Percentiles rank a stretch among this genome's conserved stretches.
These are phyloP conservation scores for Leptopilina myrica DNA, from an alignment of 2,888 invertebrate species.

Conservation along the genomic window DNA sequence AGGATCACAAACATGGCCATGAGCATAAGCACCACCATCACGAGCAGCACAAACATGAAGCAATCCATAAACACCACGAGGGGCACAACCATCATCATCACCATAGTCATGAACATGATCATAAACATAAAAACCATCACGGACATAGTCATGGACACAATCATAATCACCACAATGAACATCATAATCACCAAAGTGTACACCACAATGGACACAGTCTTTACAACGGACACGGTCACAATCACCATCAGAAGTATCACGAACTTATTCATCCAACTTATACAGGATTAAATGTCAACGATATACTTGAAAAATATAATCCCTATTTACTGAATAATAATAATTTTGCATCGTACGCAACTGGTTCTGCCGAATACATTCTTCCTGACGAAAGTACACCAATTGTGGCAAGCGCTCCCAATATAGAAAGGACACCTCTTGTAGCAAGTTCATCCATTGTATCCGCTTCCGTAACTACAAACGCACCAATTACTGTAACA, in stretches of 20 bases:
- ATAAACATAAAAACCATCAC: conserved; percentile 56
- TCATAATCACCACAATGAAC: conserved; percentile 43
- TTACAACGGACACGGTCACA: conserved; percentile 60
- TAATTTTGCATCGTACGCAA: background rate
- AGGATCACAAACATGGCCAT: conserved; percentile 63
- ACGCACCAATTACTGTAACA: conserved; percentile 1
- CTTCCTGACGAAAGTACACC: conserved; percentile 61
- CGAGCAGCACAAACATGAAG: conserved; percentile 62
- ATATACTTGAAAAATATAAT: background rate
- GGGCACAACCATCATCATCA: conserved; percentile 61
- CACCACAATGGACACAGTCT: conserved; percentile 46
- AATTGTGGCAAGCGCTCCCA: conserved; percentile 37
- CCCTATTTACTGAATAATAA: conserved; percentile 33
- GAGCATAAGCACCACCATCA: conserved; percentile 63
- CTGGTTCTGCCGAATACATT: conserved; percentile 53
- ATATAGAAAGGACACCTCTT: background rate
- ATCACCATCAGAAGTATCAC: conserved; percentile 56
- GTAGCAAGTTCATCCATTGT: background rate
- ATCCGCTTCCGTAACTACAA: background rate
- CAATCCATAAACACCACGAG: conserved; percentile 66
- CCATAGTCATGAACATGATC: conserved; percentile 56
- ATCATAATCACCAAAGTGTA: conserved; percentile 59
- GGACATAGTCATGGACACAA: conserved; percentile 57
- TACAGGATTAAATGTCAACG: background rate
- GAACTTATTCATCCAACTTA: conserved; percentile 50